phyloP scores from a whole-genome alignment of 1,140 invertebrate species.

The Brachystomella parvula region DNA sequence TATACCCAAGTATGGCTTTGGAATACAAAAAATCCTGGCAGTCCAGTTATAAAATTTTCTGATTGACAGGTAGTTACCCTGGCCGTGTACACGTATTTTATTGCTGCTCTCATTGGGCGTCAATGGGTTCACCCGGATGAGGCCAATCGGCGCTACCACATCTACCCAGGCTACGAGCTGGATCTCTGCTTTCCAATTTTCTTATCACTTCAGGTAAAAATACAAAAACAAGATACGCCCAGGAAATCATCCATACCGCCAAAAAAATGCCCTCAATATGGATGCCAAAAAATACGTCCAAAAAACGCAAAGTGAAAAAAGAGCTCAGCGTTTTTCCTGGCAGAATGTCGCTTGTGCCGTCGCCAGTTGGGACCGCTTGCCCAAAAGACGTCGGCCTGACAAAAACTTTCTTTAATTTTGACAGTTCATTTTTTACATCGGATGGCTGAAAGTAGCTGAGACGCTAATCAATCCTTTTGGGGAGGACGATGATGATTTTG shows the following conservation, averaged over 20 bases:
- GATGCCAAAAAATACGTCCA: too few species aligned
- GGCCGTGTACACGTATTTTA: conserved; percentile 83
- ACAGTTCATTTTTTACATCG: conserved; percentile 93
- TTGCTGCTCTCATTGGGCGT: conserved; percentile 72
- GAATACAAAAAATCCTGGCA: background rate
- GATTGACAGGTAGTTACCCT: conserved; percentile 74
- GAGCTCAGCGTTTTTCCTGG: too few species aligned
- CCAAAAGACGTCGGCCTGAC: too few species aligned
- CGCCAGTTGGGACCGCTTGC: too few species aligned
- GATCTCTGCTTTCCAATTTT: conserved; percentile 91
- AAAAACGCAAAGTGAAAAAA: too few species aligned
- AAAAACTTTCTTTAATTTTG: conserved; percentile 45
- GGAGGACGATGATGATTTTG: conserved; percentile 91
- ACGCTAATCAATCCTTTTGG: conserved; percentile 86
- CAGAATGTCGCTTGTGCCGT: too few species aligned
- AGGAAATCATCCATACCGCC: too few species aligned
- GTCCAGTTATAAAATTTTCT: background rate
- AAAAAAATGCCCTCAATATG: too few species aligned
- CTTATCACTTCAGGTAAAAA: conserved; percentile 70
- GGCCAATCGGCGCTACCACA: conserved; percentile 41
- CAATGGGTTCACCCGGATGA: conserved; percentile 64
- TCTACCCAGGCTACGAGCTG: conserved; percentile 50
- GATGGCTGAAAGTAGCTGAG: conserved; percentile 91
- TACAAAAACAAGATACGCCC: background rate
- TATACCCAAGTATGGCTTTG: conserved; percentile 79